A percentile compares a stretch with the other conserved stretches of the same genome.
Conservation (phyloP, 2,888 invertebrate species). For the Therioaphis trifolii region DNA sequence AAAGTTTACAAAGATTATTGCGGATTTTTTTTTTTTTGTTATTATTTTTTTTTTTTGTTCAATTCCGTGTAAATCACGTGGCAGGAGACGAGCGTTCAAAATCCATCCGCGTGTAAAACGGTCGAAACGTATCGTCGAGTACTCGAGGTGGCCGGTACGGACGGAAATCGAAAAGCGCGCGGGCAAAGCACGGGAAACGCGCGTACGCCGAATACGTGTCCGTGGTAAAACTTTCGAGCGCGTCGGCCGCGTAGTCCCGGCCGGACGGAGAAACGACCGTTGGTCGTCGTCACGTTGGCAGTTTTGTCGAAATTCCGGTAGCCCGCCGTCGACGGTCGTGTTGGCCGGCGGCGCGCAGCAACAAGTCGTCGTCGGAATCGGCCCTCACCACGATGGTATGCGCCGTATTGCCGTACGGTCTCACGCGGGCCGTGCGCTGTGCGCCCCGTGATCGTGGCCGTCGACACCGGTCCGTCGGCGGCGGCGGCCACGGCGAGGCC, state of each 20-base stretch:
- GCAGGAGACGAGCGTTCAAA: no score
- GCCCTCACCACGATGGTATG: no score
- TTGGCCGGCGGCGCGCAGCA: conserved; percentile 47
- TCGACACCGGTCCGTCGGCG: not conserved
- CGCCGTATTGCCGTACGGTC: no score
- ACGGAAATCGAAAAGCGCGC: no score
- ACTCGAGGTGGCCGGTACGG: no score
- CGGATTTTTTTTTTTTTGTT: no score
- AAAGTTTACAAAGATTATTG: no score
- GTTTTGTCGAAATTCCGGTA: conserved; percentile 61
- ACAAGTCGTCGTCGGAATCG: not conserved
- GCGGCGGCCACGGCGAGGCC: not conserved
- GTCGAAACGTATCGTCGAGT: no score
- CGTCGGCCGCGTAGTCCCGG: not conserved
- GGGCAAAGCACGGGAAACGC: no score
- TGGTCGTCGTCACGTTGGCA: conserved; percentile 57
- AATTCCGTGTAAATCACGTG: no score
- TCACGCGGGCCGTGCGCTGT: not conserved
- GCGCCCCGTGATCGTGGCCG: not conserved
- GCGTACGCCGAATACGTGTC: not conserved
- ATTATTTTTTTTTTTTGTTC: no score
- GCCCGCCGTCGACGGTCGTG: conserved; percentile 49
- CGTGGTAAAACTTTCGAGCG: not conserved
- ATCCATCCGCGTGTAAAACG: no score
- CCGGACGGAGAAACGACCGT: not conserved